Evolutionary conservation across 2,888 invertebrate species (phyloP).

Genomic region (Meiosimyza decipiens): DNA sequence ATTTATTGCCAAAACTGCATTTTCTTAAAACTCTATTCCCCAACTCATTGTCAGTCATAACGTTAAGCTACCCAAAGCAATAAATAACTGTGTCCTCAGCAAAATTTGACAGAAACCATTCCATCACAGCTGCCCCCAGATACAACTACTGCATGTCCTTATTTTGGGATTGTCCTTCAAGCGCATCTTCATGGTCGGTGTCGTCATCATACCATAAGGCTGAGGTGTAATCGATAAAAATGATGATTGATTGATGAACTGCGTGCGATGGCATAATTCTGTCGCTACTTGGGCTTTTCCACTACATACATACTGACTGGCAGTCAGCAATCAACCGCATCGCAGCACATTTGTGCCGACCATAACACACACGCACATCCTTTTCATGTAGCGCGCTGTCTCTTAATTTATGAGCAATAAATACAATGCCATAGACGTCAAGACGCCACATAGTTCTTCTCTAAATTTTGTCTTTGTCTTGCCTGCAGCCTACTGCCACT

Average conservation of each 20-base stretch:
- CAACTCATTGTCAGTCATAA: too few relatives aligned
- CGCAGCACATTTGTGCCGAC: background rate
- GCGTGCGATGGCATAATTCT: constrained; percentile 25
- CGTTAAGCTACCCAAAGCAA: too few relatives aligned
- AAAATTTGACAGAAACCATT: background rate
- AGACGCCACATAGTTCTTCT: constrained; percentile 11
- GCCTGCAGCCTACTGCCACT: background rate
- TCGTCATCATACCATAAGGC: background rate
- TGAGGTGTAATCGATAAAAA: constrained; percentile 20
- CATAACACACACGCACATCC: constrained; percentile 12
- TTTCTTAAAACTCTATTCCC: too few relatives aligned
- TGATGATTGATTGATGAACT: constrained; percentile 31
- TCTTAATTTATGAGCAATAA: constrained; percentile 11
- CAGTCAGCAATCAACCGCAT: background rate
- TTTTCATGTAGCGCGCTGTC: constrained; percentile 2
- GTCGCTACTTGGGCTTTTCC: background rate
- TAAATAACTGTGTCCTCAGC: too few relatives aligned
- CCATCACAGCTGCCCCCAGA: constrained; percentile 34
- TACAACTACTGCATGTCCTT: constrained; percentile 31
- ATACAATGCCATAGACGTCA: constrained; percentile 22
- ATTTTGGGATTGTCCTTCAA: constrained; percentile 37
- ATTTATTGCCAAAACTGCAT: too few relatives aligned
- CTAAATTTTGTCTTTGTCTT: too few relatives aligned
- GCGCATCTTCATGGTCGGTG: background rate
- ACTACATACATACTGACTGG: background rate